Conservation (phyloP, 1,140 invertebrate genomes). For the Anastrepha obliqua region DNA sequence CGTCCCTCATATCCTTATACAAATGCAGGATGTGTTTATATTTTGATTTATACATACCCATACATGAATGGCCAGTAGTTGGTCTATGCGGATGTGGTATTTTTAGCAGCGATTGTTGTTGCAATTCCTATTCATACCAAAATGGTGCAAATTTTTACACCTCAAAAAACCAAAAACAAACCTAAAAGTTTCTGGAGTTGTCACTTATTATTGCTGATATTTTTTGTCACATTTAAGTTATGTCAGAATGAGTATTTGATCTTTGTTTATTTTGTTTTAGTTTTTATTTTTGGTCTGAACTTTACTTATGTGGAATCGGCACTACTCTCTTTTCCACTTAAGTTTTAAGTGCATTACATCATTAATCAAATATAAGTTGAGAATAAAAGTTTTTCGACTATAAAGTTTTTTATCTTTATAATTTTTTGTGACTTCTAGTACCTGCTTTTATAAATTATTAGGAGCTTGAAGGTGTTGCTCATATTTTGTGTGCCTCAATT, state of each 20-base stretch:
- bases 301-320: neutral
- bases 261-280: neutral
- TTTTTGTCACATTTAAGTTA: neutral
- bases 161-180: neutral
- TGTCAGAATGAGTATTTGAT: neutral
- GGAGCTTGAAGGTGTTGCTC: neutral
- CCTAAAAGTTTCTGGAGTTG: neutral
- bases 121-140: neutral
- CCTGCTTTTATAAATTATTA: conserved; percentile 32
- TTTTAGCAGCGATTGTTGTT: neutral
- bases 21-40: too few relatives aligned
- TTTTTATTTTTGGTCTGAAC: neutral
- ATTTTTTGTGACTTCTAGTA: conserved; percentile 47
- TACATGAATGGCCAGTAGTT: neutral
- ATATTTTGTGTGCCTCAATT: neutral
- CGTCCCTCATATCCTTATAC: too few relatives aligned
- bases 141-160: neutral
- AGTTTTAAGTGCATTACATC: conserved; percentile 22
- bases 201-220: neutral
- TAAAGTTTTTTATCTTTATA: neutral
- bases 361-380: conserved; percentile 46
- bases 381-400: conserved; percentile 1
- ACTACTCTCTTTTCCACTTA: conserved; percentile 48
- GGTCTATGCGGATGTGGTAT: neutral
- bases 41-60: too few relatives aligned